Conservation (phyloP, 2,797 vertebrate species). For the Platalea minor region DNA sequence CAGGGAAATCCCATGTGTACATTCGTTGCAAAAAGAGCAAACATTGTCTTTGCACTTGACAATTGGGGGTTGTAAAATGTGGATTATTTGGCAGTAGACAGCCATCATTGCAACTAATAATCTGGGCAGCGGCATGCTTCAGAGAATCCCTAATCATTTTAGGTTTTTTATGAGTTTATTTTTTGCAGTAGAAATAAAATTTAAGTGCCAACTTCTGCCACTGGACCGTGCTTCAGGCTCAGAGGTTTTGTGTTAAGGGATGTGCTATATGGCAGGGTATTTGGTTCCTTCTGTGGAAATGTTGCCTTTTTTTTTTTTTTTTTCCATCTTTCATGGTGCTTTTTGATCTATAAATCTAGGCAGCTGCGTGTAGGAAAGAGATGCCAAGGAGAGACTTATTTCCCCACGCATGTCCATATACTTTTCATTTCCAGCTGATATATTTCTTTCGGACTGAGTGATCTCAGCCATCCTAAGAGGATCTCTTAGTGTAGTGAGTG, state of each 20-base stretch:
- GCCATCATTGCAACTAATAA: background rate
- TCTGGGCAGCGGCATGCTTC: background rate
- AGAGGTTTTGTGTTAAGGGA: background rate
- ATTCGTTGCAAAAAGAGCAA: background rate
- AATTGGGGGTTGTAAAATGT: fast-evolving
- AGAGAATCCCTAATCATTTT: background rate
- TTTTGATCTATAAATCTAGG: background rate
- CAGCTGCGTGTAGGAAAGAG: background rate
- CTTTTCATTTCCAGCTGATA: background rate
- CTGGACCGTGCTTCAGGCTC: background rate
- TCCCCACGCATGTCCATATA: fast-evolving
- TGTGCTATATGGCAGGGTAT: fast-evolving
- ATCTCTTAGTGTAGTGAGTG: background rate
- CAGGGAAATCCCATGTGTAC: background rate
- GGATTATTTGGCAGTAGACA: background rate
- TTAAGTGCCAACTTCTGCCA: background rate
- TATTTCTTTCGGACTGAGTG: background rate
- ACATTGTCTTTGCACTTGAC: background rate
- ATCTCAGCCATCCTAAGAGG: background rate
- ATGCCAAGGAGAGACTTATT: background rate
- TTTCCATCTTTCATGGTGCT: background rate
- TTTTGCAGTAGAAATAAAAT: background rate
- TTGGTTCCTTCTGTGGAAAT: background rate
- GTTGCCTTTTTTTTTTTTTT: background rate
- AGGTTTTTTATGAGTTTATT: background rate